phyloP scores from a whole-genome alignment of 92 coral and sea anemone genomes.

The Palythoa heliodiscus region DNA sequence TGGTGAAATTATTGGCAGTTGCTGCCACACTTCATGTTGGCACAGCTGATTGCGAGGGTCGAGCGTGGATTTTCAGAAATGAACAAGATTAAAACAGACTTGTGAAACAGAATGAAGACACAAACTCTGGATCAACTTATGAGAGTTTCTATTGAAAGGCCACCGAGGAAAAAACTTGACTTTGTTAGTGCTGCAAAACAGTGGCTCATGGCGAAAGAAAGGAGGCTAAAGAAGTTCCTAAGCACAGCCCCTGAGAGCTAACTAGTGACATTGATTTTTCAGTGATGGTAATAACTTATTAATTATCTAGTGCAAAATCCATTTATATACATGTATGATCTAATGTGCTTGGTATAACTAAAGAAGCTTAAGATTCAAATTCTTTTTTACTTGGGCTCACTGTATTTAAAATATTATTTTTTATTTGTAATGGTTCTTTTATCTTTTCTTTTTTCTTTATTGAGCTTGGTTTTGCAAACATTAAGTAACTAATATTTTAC shows the following conservation, averaged over 20 bases:
- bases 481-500: no score
- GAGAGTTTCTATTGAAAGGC: background rate
- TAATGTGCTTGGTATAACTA: no score
- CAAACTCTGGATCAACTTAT: background rate
- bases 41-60: background rate
- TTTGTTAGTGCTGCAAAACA: background rate
- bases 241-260: slow-evolving; percentile 24
- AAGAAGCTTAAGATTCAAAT: no score
- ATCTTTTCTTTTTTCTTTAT: no score
- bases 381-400: no score
- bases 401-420: no score
- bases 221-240: background rate
- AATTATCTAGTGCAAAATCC: no score
- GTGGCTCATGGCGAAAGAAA: slow-evolving; percentile 8
- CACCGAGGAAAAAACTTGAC: background rate
- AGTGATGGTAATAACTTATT: slow-evolving; percentile 7
- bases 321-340: no score
- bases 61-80: background rate
- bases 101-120: background rate
- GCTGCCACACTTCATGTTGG: background rate
- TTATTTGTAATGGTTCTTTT: no score
- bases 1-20: background rate
- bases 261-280: slow-evolving; percentile 22
- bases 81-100: background rate
- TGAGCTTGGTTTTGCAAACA: no score